Evolutionary conservation across 1,140 invertebrate genomes (phyloP), one percentile per base, ranked within the genome.

Genomic region (Drosophila dunni): DNA sequence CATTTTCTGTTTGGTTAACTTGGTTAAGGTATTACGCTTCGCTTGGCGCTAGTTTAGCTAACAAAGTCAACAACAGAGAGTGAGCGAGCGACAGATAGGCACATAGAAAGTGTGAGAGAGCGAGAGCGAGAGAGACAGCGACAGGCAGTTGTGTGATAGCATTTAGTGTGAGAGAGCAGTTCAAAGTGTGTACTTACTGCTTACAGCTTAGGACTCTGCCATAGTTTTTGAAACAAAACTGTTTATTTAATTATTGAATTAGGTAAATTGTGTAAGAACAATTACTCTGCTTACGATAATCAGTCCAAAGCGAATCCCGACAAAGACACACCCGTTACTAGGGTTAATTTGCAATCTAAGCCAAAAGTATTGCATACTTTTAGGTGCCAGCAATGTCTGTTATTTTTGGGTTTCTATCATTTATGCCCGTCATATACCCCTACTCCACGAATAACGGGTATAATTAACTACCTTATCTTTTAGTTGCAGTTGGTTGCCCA

Each of bases 1-100:
- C 81, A 68, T 58, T 73, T 29, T 53, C 67, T 54, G 56, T 73
- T 67, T 61, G 46, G 40, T 67, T 54, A 63, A 70, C 50, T 70
- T 56, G 29, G 50, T 62, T 62, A 62, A 65, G 44, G 34, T 72
- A 29, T 29, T 29, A 20, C 38, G 69, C 62, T 51, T 50, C 50
- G 46, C 24, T 42, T 36, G 54, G 54, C 45, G 33, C n/a, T 34
- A 46, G 33, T 45, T 66, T 51, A 58, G 64, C 64, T 44, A 53
- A 67, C 70, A 60, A 34, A 60, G 56, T 73, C 70, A 73, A 73
- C 56, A 73, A 58, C 53, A 54, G 11, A 64, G 13, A 56, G 29
- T n/a, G 17, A 34, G 50, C n/a, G 50, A 29, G n/a, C 34, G 10
- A 34, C 11, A 34, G 50, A 34, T 1, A 53, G 50, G 2, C 24